Evolutionary conservation across 2,888 invertebrate species (phyloP), one percentile per base, ranked within the genome.

Genomic region (Melanargia galathea): DNA sequence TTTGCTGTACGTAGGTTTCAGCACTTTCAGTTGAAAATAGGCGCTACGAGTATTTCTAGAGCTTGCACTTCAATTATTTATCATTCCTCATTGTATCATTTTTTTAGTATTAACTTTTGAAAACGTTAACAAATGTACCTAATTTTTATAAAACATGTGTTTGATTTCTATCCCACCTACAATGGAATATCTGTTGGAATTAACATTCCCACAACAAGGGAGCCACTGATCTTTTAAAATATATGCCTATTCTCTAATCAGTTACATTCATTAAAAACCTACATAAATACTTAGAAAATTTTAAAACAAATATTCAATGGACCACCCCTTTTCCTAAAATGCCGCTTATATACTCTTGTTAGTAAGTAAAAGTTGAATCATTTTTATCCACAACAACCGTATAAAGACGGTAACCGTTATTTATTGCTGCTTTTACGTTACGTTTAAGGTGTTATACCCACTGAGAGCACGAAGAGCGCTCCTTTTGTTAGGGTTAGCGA

Each of bases 1-100:
- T n/a, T 51, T 30, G 30, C 30, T 16, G 51, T 51, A 18, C 2
- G 26, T 26, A 49, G 51, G 18, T 51, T 51, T 51, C 51, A 18
- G 30, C 2, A n/a, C n/a, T n/a, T n/a, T n/a, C n/a, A n/a, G n/a
- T n/a, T 30, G 51, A 51, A 48, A 48, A 48, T 26, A 24, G 24
- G 26, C 16, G 10, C 30, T 51, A 8, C 13, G 18, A 30, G 30
- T 30, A 51, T 4, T 51, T 48, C 33, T 51, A 18, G 18, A 51
- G 30, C 30, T 30, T 30, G 30, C 22, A 22, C 16, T 2, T 48
- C 22, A 20, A 2, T 24, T 13, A 6, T 48, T n/a, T 13, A n/a
- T 48, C 43, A 43, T 2, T 16, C 43, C 5, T 38, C 0, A 11
- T 38, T n/a, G 5, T 4, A 5, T 30, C n/a, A n/a, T n/a, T n/a